Conservation (phyloP, 2,888 invertebrate genomes). For the Punctoribates punctum region DNA sequence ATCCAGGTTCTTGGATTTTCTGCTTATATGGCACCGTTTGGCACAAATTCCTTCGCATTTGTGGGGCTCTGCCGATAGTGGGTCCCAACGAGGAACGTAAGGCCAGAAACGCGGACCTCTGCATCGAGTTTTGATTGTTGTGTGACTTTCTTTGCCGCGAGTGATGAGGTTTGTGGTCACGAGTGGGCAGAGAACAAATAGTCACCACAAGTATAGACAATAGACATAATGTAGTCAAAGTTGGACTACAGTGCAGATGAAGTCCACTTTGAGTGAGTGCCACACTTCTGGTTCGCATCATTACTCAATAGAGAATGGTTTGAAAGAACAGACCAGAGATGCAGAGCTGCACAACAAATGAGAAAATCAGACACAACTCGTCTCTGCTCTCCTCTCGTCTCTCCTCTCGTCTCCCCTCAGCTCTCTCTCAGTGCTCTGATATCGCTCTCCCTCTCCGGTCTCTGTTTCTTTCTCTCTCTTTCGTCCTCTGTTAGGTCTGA, state of each 20-base stretch:
- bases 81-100: slow-evolving; percentile 10
- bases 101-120: slow-evolving; percentile 21
- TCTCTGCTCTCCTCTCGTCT: neutral
- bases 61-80: slow-evolving; percentile 52
- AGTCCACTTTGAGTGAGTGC: slow-evolving; percentile 13
- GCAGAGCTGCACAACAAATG: slow-evolving; percentile 5
- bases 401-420: neutral
- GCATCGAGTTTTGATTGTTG: slow-evolving; percentile 3
- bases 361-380: slow-evolving; percentile 23
- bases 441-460: neutral
- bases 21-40: slow-evolving; percentile 39
- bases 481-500: slow-evolving; percentile 24
- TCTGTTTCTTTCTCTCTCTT: slow-evolving; percentile 4
- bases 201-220: slow-evolving; percentile 19
- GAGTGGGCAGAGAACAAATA: slow-evolving; percentile 9
- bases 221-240: slow-evolving; percentile 23
- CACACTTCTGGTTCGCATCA: slow-evolving; percentile 16
- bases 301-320: slow-evolving; percentile 24
- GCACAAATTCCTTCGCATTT: slow-evolving; percentile 51
- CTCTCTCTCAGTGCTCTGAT: neutral
- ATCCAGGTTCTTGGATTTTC: slow-evolving; percentile 36
- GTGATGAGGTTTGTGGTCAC: slow-evolving; percentile 27
- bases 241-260: slow-evolving; percentile 4
- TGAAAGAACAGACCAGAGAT: slow-evolving; percentile 8
- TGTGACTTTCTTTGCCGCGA: slow-evolving; percentile 6